Percentiles rank a stretch among this genome's conserved stretches.
These are phyloP conservation scores for Volucella inanis DNA, from an alignment of 2,888 invertebrate species.

Conservation along the genomic window DNA sequence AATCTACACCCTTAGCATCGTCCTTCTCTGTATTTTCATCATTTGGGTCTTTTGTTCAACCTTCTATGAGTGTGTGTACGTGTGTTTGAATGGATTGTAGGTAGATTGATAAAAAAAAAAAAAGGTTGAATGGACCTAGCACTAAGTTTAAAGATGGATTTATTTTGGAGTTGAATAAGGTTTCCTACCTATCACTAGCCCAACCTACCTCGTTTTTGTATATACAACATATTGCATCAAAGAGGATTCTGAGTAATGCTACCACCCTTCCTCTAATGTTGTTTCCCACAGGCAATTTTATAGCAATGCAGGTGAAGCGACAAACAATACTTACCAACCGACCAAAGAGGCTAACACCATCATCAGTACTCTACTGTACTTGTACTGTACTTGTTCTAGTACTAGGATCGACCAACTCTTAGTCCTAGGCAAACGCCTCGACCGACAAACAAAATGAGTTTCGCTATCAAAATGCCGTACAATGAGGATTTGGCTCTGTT, in stretches of 20 bases:
- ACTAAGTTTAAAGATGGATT: constrained; percentile 73
- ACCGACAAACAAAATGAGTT: constrained; percentile 66
- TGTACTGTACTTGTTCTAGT: background rate
- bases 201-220: background rate
- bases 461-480: constrained; percentile 73
- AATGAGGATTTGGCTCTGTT: constrained; percentile 69
- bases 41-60: constrained; percentile 27
- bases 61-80: background rate
- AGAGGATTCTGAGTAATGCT: constrained; percentile 45
- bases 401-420: background rate
- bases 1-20: too few species aligned
- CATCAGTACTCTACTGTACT: background rate
- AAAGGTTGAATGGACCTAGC: constrained; percentile 65
- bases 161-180: constrained; percentile 61
- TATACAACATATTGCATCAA: constrained; percentile 17
- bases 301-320: constrained; percentile 73
- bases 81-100: background rate
- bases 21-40: constrained; percentile 20
- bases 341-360: constrained; percentile 17
- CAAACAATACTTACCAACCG: constrained; percentile 65
- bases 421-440: background rate
- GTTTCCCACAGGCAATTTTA: constrained; percentile 65
- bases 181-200: constrained; percentile 3
- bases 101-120: constrained; percentile 54
- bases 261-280: constrained; percentile 11